A percentile compares a stretch with the other conserved stretches of the same genome.
Evolutionary conservation across 2,797 vertebrate species (phyloP).

Genomic region (Sphenodon punctatus): DNA sequence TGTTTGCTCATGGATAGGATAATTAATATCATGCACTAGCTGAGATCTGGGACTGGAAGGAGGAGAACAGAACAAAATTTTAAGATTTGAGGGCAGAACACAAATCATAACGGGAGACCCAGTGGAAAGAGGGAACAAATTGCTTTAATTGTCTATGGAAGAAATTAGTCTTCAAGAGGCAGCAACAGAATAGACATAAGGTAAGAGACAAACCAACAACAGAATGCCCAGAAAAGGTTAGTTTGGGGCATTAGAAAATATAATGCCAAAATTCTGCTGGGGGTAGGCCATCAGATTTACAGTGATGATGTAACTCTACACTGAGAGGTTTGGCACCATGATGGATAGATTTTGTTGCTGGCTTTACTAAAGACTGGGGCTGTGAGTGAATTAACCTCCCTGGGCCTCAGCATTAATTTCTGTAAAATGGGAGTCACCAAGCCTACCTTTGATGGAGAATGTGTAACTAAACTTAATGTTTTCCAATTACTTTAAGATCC

Average conservation of each 20-base stretch:
- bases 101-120: constrained; percentile 26
- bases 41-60: neutral
- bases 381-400: neutral
- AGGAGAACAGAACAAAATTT: neutral
- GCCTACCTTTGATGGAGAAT: too few relatives aligned
- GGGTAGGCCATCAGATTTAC: neutral
- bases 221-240: constrained; percentile 7
- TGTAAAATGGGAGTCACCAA: too few relatives aligned
- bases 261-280: neutral
- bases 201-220: neutral
- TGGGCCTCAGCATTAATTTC: too few relatives aligned
- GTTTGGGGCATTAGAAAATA: neutral
- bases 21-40: neutral
- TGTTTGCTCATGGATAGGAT: neutral
- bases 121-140: constrained; percentile 40
- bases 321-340: neutral
- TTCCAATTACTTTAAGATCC: constrained; percentile 3
- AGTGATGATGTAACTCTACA: neutral
- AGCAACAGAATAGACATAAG: neutral
- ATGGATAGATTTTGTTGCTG: neutral
- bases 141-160: neutral
- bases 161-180: neutral
- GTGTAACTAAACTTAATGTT: neutral
- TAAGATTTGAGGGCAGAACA: constrained; percentile 20
- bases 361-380: neutral